Percentiles rank a stretch among this genome's conserved stretches.
These are phyloP conservation scores for Pachymerium ferrugineum DNA, from an alignment of 2,888 invertebrate genomes.

Conservation along the genomic window DNA sequence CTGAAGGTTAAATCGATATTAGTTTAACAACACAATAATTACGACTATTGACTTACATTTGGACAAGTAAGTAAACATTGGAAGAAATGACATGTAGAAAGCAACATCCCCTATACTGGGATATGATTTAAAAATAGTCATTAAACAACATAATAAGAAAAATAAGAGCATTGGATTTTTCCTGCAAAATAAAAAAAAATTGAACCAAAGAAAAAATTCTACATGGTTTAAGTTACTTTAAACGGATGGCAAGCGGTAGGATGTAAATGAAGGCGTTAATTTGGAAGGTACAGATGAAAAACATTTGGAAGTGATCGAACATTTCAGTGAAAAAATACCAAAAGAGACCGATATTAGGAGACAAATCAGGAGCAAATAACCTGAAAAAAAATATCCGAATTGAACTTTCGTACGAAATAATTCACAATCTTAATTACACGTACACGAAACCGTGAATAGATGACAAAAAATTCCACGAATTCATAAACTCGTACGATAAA, in stretches of 20 bases:
- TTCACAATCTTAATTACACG: constrained; percentile 44
- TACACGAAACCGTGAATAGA: constrained; percentile 78
- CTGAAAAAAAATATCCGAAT: constrained; percentile 56
- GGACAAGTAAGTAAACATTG: constrained; percentile 84
- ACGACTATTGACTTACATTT: constrained; percentile 61
- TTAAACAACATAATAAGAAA: constrained; percentile 70
- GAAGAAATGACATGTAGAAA: constrained; percentile 81
- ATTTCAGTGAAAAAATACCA: constrained; percentile 99
- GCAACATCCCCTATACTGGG: constrained; percentile 93
- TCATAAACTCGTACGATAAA: constrained; percentile 60
- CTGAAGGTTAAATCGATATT: constrained; percentile 51
- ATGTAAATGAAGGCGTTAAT: constrained; percentile 90
- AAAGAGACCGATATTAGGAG: constrained; percentile 94
- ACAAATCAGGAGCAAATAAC: constrained; percentile 82
- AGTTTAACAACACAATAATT: neutral
- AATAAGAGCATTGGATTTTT: constrained; percentile 72
- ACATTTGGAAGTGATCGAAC: constrained; percentile 95
- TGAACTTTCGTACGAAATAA: neutral
- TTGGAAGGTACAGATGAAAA: constrained; percentile 96
- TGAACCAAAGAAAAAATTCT: neutral
- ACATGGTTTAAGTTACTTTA: constrained; percentile 49
- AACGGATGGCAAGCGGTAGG: constrained; percentile 62
- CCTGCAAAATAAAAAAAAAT: constrained; percentile 37
- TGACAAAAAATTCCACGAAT: constrained; percentile 52
- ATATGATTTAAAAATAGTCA: constrained; percentile 92